Evolutionary conservation across 2,888 invertebrate genomes (phyloP), one percentile per base, ranked within the genome.

Genomic region (Frankliniella fusca): DNA sequence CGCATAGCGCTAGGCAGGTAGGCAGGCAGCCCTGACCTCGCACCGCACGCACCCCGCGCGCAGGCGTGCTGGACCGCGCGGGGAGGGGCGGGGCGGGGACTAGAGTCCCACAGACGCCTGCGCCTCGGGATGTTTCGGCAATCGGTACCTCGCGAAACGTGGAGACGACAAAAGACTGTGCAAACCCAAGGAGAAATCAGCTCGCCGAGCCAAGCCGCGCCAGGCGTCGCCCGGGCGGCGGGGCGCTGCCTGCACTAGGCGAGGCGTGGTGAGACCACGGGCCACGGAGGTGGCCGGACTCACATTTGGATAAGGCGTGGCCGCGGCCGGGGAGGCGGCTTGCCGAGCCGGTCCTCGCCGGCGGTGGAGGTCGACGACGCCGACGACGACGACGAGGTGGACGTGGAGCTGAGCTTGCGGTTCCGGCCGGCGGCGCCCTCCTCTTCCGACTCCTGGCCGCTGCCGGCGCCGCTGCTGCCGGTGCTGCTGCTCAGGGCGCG

Each of bases 401-500:
- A 83, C 83, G 90, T 88, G 83, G 88, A 88, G 48, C 90, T 90
- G 23, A 89, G 86, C 81, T 90, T 88, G 83, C 90, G 87, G 2
- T 89, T 89, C 76, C 90, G 89, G 85, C 89, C 87, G 87, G 89
- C 88, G 89, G 89, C 90, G 85, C 90, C 90, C 20, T 89, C 89
- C 84, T 89, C 88, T 86, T 90, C 90, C 83, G 90, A 86, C 85
- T 89, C 88, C 83, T 89, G 89, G 15, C 90, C 89, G 87, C 89
- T 90, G 83, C 90, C 90, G 85, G 86, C 89, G 87, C 70, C 23
- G 70, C 70, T 54, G 61, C 61, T 15, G 61, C 61, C 18, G 61
- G 18, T 89, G 87, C 23, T 23, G 70, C 70, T 76, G 70, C 89
- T 90, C 83, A 90, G 85, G 83, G 89, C 86, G 84, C 90, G 90